Percentiles rank a stretch among this genome's conserved stretches.
Conservation (phyloP, 1,140 invertebrate species). For the Lordiphosa clarofinis region DNA sequence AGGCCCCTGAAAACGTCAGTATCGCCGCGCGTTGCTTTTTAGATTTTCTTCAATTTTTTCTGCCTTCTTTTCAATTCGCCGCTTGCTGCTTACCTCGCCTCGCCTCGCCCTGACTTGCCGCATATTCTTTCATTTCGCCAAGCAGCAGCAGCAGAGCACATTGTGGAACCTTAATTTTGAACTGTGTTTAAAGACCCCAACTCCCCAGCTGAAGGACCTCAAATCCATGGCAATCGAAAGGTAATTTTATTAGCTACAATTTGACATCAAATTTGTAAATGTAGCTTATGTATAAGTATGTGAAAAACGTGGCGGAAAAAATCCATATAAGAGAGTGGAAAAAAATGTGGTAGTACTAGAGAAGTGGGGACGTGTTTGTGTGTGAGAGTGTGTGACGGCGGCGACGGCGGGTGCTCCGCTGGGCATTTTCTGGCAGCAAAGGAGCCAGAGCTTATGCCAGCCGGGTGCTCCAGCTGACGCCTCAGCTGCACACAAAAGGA, state of each 20-base stretch:
- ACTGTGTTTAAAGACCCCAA: conserved; percentile 31
- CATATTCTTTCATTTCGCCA: conserved; percentile 52
- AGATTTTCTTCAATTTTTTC: conserved; percentile 47
- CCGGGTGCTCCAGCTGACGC: conserved; percentile 30
- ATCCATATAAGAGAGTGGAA: conserved; percentile 53
- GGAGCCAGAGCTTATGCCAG: conserved; percentile 11
- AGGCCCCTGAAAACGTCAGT: conserved; percentile 45
- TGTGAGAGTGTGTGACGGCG: conserved; percentile 25
- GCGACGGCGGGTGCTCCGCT: conserved; percentile 58
- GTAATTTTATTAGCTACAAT: conserved; percentile 39
- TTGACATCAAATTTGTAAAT: conserved; percentile 38
- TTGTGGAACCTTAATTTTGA: conserved; percentile 49
- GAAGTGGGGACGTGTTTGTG: conserved; percentile 44
- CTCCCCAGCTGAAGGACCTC: conserved; percentile 14
- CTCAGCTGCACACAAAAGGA: conserved; percentile 15
- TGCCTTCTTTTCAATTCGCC: conserved; percentile 55
- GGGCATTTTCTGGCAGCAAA: conserved; percentile 49
- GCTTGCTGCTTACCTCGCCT: conserved; percentile 11
- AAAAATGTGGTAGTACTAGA: conserved; percentile 64
- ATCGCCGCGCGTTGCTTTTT: conserved; percentile 42
- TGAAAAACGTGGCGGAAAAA: conserved; percentile 74
- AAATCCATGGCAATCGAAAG: conserved; percentile 46
- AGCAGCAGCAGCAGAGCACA: conserved; percentile 56
- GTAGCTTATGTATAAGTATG: conserved; percentile 40
- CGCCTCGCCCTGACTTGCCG: conserved; percentile 30